A percentile compares a stretch with the other conserved stretches of the same genome.
Conservation (phyloP, 2,797 vertebrate species). For the Lophotriccus pileatus region DNA sequence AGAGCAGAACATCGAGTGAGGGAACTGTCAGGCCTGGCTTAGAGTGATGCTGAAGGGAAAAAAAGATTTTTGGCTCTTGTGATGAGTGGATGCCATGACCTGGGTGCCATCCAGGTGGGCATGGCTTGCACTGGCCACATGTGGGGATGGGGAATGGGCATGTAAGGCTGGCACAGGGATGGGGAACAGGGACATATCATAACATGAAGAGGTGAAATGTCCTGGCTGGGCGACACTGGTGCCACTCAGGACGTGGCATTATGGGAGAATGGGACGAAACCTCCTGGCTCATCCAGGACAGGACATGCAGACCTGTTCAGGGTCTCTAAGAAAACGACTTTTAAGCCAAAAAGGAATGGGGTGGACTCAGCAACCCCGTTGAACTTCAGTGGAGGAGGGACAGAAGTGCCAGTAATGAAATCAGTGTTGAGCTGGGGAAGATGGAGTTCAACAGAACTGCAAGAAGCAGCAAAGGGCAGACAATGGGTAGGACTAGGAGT, state of each 20-base stretch:
- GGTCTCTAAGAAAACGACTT: background rate
- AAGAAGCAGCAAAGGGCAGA: background rate
- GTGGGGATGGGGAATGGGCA: background rate
- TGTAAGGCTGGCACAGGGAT: background rate
- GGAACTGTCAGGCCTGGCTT: background rate
- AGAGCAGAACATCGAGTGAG: background rate
- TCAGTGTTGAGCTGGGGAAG: background rate
- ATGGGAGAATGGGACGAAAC: accelerated
- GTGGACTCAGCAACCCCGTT: background rate
- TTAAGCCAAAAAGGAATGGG: background rate
- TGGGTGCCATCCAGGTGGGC: background rate
- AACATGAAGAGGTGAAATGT: background rate
- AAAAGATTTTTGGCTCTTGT: background rate
- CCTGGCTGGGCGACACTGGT: background rate
- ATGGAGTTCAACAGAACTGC: background rate
- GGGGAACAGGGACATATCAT: background rate
- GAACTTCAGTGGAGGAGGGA: background rate
- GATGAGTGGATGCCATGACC: background rate
- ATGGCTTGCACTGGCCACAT: accelerated
- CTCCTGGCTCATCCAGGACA: background rate
- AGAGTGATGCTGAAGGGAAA: background rate
- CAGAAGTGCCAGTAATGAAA: background rate
- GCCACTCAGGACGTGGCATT: accelerated
- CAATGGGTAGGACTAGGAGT: background rate
- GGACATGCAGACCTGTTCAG: accelerated